Conservation (phyloP, 1,140 invertebrate species). For the Drosophila serrata region DNA sequence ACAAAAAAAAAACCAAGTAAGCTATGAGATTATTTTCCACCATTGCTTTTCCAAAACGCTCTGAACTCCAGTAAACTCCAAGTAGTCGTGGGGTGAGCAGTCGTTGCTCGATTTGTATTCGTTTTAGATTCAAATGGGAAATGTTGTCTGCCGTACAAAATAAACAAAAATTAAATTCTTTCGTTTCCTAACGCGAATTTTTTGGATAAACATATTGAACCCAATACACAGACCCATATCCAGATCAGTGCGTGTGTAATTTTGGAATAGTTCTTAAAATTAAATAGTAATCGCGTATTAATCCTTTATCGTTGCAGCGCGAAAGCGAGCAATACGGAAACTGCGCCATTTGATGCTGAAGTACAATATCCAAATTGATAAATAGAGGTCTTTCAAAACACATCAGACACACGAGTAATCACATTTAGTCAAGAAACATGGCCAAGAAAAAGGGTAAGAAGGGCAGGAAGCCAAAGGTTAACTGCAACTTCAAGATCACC, state of each 20-base stretch:
- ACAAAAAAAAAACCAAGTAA: not conserved
- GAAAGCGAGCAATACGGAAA: slow-evolving; percentile 68
- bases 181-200: slow-evolving; percentile 29
- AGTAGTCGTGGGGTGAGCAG: slow-evolving; percentile 33
- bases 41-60: not conserved
- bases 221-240: not conserved
- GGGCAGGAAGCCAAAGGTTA: slow-evolving; percentile 57
- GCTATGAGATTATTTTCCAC: slow-evolving; percentile 1
- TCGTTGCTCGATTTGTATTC: slow-evolving; percentile 6
- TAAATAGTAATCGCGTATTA: not conserved
- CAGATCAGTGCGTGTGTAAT: slow-evolving; percentile 5
- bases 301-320: slow-evolving; percentile 49
- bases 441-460: slow-evolving; percentile 69
- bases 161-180: slow-evolving; percentile 47
- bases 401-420: not conserved
- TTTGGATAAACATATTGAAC: slow-evolving; percentile 13
- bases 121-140: slow-evolving; percentile 33
- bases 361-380: slow-evolving; percentile 78
- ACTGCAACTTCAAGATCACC: slow-evolving; percentile 40
- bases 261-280: not conserved
- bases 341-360: slow-evolving; percentile 74
- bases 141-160: slow-evolving; percentile 38
- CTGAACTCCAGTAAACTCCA: slow-evolving; percentile 30
- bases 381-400: slow-evolving; percentile 14
- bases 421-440: slow-evolving; percentile 43